These are phyloP conservation scores for Nycticorax nycticorax DNA, from an alignment of 2,113 vertebrate species.

Conservation along the genomic window DNA sequence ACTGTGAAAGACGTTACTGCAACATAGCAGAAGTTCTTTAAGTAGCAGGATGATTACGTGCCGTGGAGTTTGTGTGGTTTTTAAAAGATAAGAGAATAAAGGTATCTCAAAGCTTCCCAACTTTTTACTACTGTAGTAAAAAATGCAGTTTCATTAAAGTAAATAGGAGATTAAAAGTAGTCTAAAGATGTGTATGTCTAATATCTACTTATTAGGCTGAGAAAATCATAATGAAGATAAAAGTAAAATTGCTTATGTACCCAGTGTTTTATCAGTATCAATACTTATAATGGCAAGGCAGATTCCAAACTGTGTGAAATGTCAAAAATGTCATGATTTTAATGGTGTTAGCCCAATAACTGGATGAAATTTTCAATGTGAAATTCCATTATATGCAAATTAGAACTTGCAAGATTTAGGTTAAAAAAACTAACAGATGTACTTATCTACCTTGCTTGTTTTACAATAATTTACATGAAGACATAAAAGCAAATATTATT, in stretches of 20 bases:
- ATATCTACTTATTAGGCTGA: neutral
- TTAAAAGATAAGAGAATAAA: neutral
- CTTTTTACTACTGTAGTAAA: neutral
- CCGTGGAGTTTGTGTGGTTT: neutral
- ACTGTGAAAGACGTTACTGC: conserved; percentile 4
- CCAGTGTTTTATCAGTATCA: neutral
- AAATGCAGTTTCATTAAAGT: neutral
- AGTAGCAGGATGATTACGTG: neutral
- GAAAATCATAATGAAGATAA: neutral
- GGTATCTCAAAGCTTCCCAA: neutral
- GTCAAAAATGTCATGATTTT: neutral
- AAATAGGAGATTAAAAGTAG: neutral
- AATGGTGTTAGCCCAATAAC: neutral
- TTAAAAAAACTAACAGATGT: fast-evolving
- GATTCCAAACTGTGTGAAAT: neutral
- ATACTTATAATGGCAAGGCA: neutral
- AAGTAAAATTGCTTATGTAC: neutral
- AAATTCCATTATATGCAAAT: neutral
- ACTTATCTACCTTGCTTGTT: neutral
- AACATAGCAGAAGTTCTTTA: neutral
- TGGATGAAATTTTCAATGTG: neutral
- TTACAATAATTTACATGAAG: neutral
- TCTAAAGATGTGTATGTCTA: neutral
- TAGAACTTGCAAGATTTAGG: neutral
- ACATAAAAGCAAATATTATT: neutral